Percentiles rank a stretch among this genome's conserved stretches.
These are phyloP conservation scores for Plodia interpunctella DNA, from an alignment of 1,140 invertebrate genomes.

Conservation along the genomic window DNA sequence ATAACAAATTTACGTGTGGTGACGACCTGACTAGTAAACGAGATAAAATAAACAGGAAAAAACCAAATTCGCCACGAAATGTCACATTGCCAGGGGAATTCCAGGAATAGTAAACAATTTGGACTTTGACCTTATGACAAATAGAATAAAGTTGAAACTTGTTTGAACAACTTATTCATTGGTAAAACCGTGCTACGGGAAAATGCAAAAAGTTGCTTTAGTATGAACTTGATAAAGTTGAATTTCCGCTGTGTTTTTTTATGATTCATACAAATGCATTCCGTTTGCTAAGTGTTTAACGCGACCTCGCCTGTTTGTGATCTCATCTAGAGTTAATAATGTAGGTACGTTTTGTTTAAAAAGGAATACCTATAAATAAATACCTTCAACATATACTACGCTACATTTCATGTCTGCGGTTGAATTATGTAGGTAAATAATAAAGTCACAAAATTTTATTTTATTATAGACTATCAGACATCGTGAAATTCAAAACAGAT, in stretches of 20 bases:
- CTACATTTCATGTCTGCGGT: no score
- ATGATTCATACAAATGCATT: neutral
- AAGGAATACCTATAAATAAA: neutral
- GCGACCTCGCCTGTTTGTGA: neutral
- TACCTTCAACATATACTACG: no score
- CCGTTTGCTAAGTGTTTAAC: neutral
- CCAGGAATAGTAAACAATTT: neutral
- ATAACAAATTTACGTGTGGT: neutral
- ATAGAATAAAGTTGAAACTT: neutral
- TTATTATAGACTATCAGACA: no score
- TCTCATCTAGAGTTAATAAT: neutral
- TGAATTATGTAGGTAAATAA: no score
- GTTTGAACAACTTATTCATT: neutral
- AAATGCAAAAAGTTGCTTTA: neutral
- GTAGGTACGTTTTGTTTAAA: neutral
- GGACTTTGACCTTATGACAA: neutral
- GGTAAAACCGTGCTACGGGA: neutral
- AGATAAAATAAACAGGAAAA: constrained; percentile 3
- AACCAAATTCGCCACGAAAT: neutral
- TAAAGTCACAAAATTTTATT: no score
- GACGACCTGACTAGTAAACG: neutral
- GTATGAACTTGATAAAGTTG: neutral
- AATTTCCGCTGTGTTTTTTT: neutral
- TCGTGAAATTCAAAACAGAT: no score
- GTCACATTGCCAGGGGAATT: neutral